Evolutionary conservation across 2,113 vertebrate genomes (phyloP), one percentile per base, ranked within the genome.

Genomic region (Callospermophilus lateralis): DNA sequence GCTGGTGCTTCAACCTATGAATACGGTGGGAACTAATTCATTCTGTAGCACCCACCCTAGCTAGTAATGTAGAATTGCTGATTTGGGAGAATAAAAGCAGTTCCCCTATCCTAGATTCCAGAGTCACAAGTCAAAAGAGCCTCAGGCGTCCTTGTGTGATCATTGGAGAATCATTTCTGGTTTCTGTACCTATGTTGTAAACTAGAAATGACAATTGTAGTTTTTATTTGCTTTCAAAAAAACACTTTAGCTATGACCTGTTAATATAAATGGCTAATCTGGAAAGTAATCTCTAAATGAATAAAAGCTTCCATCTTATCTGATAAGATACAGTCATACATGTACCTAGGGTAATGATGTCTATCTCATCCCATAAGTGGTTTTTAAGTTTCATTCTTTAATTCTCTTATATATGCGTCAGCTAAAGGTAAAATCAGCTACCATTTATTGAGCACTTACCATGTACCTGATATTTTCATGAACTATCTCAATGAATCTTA

Each of bases 231-330:
- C 32, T 61, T 77, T 51, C 8, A 70, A 39, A 74, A 70, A 74
- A 78, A 8, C 3, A 53, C 37, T 85, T 2, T 89, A 30, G 37
- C 77, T 78, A 45, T 67, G 11, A 78, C 26, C 34, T 70, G 68
- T 85, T 92, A 24, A n/a, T 81, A 72, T 77, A 76, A 93, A 74
- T 74, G 55, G 79, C 34, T 78, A 37, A 87, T 67, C 70, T 73
- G 34, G 73, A 87, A 95, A 83, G 51, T 67, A 76, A 84, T 79
- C 63, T 84, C 24, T 94, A 51, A 90, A 15, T 85, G 45, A 86
- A 78, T 30, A 45, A 26, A 55, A 77, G 45, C 45, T 45, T 45
- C 45, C 45, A 45, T 45, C 45, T 45, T 45, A 45, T 45, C 45
- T 45, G 45, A 45, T 45, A 45, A 45, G 45, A 45, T 45, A 8